phyloP scores from a whole-genome alignment of 2,113 vertebrate genomes.

The Hassar affinis region DNA sequence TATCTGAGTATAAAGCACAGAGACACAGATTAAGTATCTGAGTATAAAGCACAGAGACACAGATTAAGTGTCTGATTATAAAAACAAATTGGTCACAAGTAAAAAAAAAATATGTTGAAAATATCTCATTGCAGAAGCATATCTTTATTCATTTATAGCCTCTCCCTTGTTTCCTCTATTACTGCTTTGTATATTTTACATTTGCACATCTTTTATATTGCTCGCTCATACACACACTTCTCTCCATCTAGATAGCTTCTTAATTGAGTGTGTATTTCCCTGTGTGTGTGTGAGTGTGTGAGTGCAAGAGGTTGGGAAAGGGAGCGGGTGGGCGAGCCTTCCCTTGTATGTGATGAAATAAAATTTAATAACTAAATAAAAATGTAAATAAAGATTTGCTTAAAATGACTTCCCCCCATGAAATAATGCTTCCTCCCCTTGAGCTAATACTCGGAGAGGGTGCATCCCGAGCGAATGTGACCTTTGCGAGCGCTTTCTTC shows the following conservation, averaged over 20 bases:
- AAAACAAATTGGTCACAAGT: too few relatives aligned
- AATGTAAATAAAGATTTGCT: conserved; percentile 99
- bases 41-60: too few relatives aligned
- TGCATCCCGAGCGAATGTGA: conserved; percentile 90
- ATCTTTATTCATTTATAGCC: background rate
- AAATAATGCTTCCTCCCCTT: conserved; percentile 90
- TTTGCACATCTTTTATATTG: conserved; percentile 75
- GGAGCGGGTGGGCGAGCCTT: conserved; percentile 73
- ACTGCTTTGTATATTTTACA: conserved; percentile 54
- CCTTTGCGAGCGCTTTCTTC: conserved; percentile 95
- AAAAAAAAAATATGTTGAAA: background rate
- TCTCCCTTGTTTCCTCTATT: conserved; percentile 26
- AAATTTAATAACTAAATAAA: conserved; percentile 99
- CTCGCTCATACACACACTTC: conserved; percentile 33
- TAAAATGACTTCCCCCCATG: conserved; percentile 90
- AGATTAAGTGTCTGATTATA: too few relatives aligned
- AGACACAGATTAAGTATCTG: too few relatives aligned
- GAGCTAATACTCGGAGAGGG: conserved; percentile 94
- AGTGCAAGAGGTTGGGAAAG: conserved; percentile 52
- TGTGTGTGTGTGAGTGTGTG: conserved; percentile 39
- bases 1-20: too few relatives aligned
- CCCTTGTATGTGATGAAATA: conserved; percentile 80
- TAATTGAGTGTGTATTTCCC: conserved; percentile 73
- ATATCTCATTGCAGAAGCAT: background rate
- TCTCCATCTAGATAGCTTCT: conserved; percentile 85